Evolutionary conservation across 2,888 invertebrate species (phyloP).

Genomic region (Flexamia atlantica): DNA sequence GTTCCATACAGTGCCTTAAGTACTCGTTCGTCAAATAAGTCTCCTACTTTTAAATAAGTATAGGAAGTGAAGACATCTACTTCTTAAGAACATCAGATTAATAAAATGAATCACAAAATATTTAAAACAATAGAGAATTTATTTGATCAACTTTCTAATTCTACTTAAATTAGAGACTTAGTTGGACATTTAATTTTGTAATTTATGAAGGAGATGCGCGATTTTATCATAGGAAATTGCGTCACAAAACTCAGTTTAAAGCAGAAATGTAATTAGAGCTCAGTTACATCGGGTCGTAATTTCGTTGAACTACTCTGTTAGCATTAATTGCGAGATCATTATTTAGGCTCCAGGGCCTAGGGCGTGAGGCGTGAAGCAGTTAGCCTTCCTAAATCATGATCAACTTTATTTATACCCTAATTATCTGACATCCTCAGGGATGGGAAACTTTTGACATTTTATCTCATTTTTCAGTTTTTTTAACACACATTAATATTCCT

Average conservation of each 20-base stretch:
- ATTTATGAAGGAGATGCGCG: no score
- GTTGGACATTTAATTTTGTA: no score
- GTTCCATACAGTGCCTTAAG: no score
- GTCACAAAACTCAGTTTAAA: not conserved
- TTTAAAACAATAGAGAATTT: no score
- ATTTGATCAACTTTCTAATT: no score
- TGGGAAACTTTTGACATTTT: constrained; percentile 3
- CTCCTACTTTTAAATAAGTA: no score
- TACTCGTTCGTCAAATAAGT: no score
- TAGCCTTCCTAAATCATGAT: constrained; percentile 29
- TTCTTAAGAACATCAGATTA: no score
- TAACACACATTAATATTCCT: no score
- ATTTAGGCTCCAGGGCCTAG: constrained; percentile 13
- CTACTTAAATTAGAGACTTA: no score
- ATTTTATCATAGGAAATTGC: not conserved
- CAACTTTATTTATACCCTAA: constrained; percentile 46
- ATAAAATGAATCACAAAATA: no score
- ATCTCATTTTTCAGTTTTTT: not conserved
- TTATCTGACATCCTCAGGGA: constrained; percentile 14
- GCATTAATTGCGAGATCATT: constrained; percentile 42
- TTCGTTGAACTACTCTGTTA: constrained; percentile 1
- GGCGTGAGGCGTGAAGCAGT: constrained; percentile 8
- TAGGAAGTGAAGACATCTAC: no score
- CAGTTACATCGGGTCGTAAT: constrained; percentile 5
- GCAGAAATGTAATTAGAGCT: constrained; percentile 6